Percentiles rank a stretch among this genome's conserved stretches.
These are phyloP conservation scores for Meloidogyne floridensis DNA, from an alignment of 1,140 invertebrate species.

Conservation along the genomic window DNA sequence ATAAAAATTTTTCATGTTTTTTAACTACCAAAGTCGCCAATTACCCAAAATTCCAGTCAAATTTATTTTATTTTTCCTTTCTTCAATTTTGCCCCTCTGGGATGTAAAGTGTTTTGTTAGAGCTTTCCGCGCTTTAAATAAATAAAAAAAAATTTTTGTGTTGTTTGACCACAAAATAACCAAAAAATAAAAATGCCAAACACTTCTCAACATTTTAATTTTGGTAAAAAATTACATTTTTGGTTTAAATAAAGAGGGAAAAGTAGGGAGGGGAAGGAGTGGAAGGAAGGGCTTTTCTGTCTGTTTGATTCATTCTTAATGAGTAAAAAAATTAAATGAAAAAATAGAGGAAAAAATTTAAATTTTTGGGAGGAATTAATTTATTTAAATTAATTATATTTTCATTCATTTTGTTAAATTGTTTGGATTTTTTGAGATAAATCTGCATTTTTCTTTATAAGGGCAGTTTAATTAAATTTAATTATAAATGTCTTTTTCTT, in stretches of 20 bases:
- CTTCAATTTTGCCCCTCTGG: neutral
- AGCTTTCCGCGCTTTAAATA: neutral
- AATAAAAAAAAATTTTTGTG: neutral
- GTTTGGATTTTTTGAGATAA: too few relatives aligned
- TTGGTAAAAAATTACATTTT: neutral
- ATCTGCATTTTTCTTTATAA: too few relatives aligned
- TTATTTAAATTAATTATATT: too few relatives aligned
- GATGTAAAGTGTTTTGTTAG: neutral
- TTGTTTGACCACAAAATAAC: conserved; percentile 7
- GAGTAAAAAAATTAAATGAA: neutral
- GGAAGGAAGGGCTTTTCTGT: too few relatives aligned
- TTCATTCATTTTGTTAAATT: too few relatives aligned
- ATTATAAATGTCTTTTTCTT: too few relatives aligned
- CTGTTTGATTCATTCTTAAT: neutral
- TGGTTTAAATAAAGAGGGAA: neutral
- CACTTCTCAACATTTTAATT: neutral
- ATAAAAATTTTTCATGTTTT: neutral
- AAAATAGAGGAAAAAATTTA: too few relatives aligned
- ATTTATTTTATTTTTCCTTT: neutral
- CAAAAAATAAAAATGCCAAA: conserved; percentile 5
- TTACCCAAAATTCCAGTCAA: neutral
- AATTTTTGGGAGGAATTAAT: too few relatives aligned
- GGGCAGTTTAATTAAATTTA: too few relatives aligned
- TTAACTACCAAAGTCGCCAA: neutral
- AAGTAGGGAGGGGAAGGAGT: neutral